Base-by-base conservation (phyloP, 2,113 vertebrate species). In the Hydrolagus affinis region DNA sequence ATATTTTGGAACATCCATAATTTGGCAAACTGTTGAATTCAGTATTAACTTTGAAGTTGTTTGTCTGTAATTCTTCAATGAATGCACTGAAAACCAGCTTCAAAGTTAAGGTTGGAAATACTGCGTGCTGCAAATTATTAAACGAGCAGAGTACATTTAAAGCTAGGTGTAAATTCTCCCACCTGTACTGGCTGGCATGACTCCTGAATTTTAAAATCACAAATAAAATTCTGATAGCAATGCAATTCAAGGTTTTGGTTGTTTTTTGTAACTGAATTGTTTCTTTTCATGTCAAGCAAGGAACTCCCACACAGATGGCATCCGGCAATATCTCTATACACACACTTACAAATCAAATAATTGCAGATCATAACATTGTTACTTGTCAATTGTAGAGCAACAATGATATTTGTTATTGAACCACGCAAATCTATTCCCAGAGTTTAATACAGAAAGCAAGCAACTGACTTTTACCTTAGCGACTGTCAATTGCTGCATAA, bases 401-500 rank as follows among this genome's bases (percentile, higher is more conserved):
- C 75, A 77, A 77, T 76, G 44, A 76, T 60, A 60, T 74, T 77
- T 14, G 21, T 30, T 66, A 11, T 62, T 25, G 66, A 83, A 64
- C 60, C 15, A 66, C 66, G 62, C 12, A 21, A 66, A 66, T 30
- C 75, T 32, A 30, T 8, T 66, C 23, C 60, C 60, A 17, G 23
- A 83, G 25, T 60, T 23, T 78, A 78, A 78, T 78, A 74, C 8
- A 62, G 57, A 8, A 66, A 66, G 60, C 19, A 83, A 83, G 30
- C 77, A 83, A 83, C 23, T 83, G 6, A 23, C 1, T 66, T 77
- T 75, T 75, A 72, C 23, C 11, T 80, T 66, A 66, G 17, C 30
- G 30, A 30, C 77, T 30, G 77, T 83, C 77, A 64, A 80, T 80
- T 80, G 77, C 77, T 80, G 25, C 77, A 66, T 64, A 83, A 83